Evolutionary conservation across 2,888 invertebrate genomes (phyloP).

Genomic region (Bembecia ichneumoniformis): DNA sequence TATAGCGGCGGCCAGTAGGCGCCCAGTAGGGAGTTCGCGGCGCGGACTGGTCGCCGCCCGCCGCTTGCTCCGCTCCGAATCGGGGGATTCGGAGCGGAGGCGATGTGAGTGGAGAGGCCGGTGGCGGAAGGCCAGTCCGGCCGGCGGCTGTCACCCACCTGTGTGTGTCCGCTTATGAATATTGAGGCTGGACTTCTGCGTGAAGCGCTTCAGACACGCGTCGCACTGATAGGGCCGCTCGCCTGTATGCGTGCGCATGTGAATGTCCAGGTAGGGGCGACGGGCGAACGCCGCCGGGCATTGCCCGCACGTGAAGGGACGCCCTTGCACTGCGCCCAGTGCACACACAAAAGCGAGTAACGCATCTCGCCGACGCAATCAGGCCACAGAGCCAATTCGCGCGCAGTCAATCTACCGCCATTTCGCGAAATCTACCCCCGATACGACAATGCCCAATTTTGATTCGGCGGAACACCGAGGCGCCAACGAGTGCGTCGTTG

Average conservation of each 20-base stretch:
- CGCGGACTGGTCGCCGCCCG: slow-evolving; percentile 66
- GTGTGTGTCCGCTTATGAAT: slow-evolving; percentile 86
- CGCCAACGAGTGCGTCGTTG: slow-evolving; percentile 51
- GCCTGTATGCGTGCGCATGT: slow-evolving; percentile 72
- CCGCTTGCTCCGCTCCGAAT: slow-evolving; percentile 58
- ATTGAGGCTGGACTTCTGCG: slow-evolving; percentile 86
- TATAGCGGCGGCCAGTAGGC: slow-evolving; percentile 60
- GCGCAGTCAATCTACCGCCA: slow-evolving; percentile 36
- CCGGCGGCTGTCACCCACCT: slow-evolving; percentile 69
- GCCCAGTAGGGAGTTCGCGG: slow-evolving; percentile 59
- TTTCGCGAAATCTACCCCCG: slow-evolving; percentile 25
- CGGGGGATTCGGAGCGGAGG: slow-evolving; percentile 38
- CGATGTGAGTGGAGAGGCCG: slow-evolving; percentile 30
- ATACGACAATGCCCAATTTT: slow-evolving; percentile 43
- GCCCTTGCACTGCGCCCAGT: slow-evolving; percentile 70
- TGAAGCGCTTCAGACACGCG: slow-evolving; percentile 83
- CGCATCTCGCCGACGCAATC: slow-evolving; percentile 65
- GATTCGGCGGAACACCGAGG: slow-evolving; percentile 30
- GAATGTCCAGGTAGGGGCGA: slow-evolving; percentile 66
- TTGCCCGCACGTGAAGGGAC: slow-evolving; percentile 59
- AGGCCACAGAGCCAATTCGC: slow-evolving; percentile 25
- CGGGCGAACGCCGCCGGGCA: slow-evolving; percentile 65
- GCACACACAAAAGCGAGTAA: slow-evolving; percentile 73
- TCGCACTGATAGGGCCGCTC: slow-evolving; percentile 79
- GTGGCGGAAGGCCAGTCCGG: slow-evolving; percentile 62